Percentiles rank a stretch among this genome's conserved stretches.
Conservation (phyloP, 2,888 invertebrate species). For the Thyatira batis region DNA sequence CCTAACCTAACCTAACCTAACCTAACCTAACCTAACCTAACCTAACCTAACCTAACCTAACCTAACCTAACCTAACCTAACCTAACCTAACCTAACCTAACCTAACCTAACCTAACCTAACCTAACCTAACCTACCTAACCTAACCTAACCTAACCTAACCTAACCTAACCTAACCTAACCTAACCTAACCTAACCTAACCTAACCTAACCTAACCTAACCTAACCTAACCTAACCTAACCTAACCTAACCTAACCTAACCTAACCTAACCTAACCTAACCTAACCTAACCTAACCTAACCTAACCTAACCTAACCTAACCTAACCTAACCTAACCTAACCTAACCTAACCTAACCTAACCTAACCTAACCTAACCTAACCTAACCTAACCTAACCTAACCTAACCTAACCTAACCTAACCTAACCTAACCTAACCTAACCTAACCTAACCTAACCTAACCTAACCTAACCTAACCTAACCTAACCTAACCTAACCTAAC, state of each 20-base stretch:
- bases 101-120: no score
- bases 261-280: conserved; percentile 2
- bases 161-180: no score
- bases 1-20: no score
- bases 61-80: no score
- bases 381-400: conserved; percentile 2
- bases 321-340: not conserved
- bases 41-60: no score
- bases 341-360: not conserved
- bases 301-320: conserved; percentile 2
- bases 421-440: conserved; percentile 2
- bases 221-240: not conserved
- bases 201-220: no score
- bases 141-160: no score
- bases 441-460: conserved; percentile 2
- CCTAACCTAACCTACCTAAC: no score
- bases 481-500: conserved; percentile 1
- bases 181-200: no score
- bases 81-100: no score
- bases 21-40: no score
- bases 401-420: conserved; percentile 2
- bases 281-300: conserved; percentile 2
- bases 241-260: conserved; percentile 2
- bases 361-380: not conserved
- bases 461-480: conserved; percentile 2